phyloP scores from a whole-genome alignment of 2,888 invertebrate species.

The Gymnosoma rotundatum region DNA sequence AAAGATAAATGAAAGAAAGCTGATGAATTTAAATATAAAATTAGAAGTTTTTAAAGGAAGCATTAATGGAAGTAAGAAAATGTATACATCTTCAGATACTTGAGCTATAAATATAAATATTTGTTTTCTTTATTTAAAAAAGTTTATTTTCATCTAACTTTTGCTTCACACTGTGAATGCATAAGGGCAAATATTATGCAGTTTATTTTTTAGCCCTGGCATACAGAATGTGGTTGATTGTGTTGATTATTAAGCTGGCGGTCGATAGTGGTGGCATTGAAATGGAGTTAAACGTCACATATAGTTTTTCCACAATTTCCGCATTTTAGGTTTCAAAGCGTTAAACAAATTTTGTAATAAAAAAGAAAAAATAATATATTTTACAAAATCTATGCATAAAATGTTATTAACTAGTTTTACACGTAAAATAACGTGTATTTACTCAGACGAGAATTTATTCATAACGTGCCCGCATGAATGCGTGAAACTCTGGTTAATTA shows the following conservation, averaged over 20 bases:
- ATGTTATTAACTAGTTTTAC: neutral
- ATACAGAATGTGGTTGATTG: neutral
- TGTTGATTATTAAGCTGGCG: neutral
- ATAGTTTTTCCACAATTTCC: conserved; percentile 54
- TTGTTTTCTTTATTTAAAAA: too few species aligned
- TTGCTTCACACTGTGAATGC: too few species aligned
- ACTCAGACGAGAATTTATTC: neutral
- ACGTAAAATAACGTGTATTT: neutral
- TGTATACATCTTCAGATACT: too few species aligned
- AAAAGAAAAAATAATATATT: neutral
- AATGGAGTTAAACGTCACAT: conserved; percentile 50
- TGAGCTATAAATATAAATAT: too few species aligned
- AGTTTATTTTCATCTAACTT: too few species aligned
- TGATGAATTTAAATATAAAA: too few species aligned
- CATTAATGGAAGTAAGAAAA: too few species aligned
- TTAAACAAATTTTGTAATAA: conserved; percentile 2
- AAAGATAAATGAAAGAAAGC: too few species aligned
- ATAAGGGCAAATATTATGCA: neutral
- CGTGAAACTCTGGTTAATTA: neutral
- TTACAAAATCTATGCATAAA: neutral
- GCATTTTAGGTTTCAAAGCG: conserved; percentile 27
- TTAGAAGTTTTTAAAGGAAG: too few species aligned
- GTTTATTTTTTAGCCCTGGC: conserved; percentile 24
- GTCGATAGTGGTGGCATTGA: conserved; percentile 32
- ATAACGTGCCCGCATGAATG: neutral